Base-by-base conservation (phyloP, 1,140 invertebrate species). In the Hylyphantes graminicola region DNA sequence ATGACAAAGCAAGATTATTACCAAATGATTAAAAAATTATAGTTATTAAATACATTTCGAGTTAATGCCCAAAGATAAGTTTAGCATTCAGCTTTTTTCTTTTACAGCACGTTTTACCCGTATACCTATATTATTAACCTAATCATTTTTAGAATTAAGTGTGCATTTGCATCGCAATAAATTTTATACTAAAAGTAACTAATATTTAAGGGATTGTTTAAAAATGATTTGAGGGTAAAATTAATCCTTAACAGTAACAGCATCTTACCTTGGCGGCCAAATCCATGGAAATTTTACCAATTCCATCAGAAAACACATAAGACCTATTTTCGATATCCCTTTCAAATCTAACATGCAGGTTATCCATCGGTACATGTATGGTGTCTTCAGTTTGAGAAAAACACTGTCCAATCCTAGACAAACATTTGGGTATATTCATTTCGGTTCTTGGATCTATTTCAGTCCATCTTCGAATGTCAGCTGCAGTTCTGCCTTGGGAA, bases 401-500 rank as follows among this genome's bases (percentile, higher is more conserved):
- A 53, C 73, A 68, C 48, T 85, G 82, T 67, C 88, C 88, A 80
- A 88, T 88, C 67, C 88, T 51, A 11, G 87, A 76, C 86, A 88
- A 87, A 59, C 86, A 85, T 48, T 87, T 88, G 3, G 88, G 87
- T 19, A 88, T 87, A 76, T 78, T 78, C 76, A 78, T 87, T 17
- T 76, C 79, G 0, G 84, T 87, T 11, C 74, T 55, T 15, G 85
- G 74, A 59, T 88, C 87, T 55, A 88, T 86, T 55, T 88, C 88
- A 83, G 88, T 88, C 88, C 88, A 88, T 2, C 54, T 59, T n/a
- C 88, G 75, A 15, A 88, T 88, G 13, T 76, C 68, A 17, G 77
- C 79, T 10, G 87, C 87, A 12, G 73, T 84, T 12, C 35, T 11
- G 4, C 76, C 76, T 51, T 59, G 9, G 13, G 63, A 19, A 51